Percentiles rank a stretch among this genome's conserved stretches.
Evolutionary conservation across 2,113 vertebrate species (phyloP).

Genomic region (Prolemur simus): DNA sequence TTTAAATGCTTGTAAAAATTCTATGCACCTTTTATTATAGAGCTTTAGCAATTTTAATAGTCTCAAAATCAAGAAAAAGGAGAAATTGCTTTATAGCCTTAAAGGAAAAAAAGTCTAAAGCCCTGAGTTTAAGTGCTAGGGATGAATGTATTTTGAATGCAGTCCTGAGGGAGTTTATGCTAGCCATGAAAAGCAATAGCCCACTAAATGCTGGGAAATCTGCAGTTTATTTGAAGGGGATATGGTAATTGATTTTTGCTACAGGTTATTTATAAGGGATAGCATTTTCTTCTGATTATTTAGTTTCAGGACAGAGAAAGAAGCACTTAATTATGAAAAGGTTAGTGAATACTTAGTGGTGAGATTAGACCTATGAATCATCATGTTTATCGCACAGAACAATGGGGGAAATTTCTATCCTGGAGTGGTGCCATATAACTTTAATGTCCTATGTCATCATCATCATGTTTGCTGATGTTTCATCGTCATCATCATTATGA

Average conservation of each 20-base stretch:
- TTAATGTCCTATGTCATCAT: background rate
- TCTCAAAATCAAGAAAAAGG: constrained; percentile 32
- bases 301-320: background rate
- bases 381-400: constrained; percentile 50
- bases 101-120: constrained; percentile 41
- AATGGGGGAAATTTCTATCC: constrained; percentile 46
- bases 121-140: background rate
- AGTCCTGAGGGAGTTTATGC: background rate
- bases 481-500: background rate
- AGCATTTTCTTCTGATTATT: constrained; percentile 60
- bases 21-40: constrained; percentile 21
- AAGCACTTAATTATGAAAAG: constrained; percentile 56
- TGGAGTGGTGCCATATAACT: background rate
- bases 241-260: constrained; percentile 40
- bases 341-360: constrained; percentile 42
- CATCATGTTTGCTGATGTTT: background rate
- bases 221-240: constrained; percentile 41
- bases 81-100: constrained; percentile 40
- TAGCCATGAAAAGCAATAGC: constrained; percentile 14
- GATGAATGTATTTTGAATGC: constrained; percentile 3
- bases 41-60: constrained; percentile 26
- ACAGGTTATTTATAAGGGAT: background rate
- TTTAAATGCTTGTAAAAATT: constrained; percentile 51
- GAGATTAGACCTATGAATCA: constrained; percentile 56
- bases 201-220: constrained; percentile 49